These are phyloP conservation scores for Lasiommata megera DNA, from an alignment of 2,888 invertebrate species.

Conservation along the genomic window DNA sequence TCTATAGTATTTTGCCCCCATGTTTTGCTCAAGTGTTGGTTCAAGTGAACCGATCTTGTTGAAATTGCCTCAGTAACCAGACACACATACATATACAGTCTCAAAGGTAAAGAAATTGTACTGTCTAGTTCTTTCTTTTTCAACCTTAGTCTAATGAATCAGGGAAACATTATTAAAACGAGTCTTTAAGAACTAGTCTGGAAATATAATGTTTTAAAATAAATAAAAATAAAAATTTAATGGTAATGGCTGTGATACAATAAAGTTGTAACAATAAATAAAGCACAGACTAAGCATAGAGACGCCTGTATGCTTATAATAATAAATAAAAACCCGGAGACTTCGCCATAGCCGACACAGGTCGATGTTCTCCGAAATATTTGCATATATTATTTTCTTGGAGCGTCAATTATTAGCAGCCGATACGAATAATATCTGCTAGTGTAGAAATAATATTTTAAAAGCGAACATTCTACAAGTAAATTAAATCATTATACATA, in stretches of 20 bases:
- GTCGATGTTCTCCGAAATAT: slow-evolving; percentile 62
- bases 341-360: slow-evolving; percentile 36
- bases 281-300: neutral
- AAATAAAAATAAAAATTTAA: neutral
- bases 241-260: neutral
- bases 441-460: neutral
- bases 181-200: neutral
- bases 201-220: neutral
- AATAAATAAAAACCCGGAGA: slow-evolving; percentile 21
- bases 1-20: too few relatives aligned
- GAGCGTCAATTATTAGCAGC: slow-evolving; percentile 47
- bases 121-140: neutral
- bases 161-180: neutral
- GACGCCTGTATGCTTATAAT: neutral
- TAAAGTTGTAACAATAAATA: slow-evolving; percentile 3
- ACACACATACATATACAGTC: too few relatives aligned
- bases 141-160: neutral
- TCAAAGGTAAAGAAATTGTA: neutral
- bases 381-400: slow-evolving; percentile 58
- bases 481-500: too few relatives aligned
- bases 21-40: too few relatives aligned
- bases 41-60: too few relatives aligned
- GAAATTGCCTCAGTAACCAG: too few relatives aligned
- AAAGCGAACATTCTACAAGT: too few relatives aligned
- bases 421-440: slow-evolving; percentile 8